Base-by-base conservation (phyloP, 2,888 invertebrate species). In the Philopedon plagiatum region DNA sequence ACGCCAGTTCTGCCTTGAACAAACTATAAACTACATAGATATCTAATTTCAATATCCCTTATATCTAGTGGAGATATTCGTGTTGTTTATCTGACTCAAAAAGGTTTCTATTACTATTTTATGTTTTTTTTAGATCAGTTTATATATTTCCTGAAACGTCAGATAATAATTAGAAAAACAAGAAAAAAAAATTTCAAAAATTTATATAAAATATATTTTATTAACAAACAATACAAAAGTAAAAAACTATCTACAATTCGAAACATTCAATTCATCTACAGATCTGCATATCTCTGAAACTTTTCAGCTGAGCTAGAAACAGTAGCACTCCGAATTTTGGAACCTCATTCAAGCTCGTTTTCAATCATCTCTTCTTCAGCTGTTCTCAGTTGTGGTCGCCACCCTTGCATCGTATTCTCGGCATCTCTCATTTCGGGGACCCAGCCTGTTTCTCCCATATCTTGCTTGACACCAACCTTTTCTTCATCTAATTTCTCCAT, bases 371-470 rank as follows among this genome's bases (percentile, higher is more conserved):
- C 58, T 9, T 46, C 15, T 23, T 64, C 60, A 15, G 46, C 21
- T 13, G 15, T 29, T 57, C 64, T 41, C 70, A 64, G 29, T 7
- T 41, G 9, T 11, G 26, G 9, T 5, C 11, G 19, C 70, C 70
- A 70, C 4, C 69, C 63, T 26, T 44, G 21, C n/a, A 13, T 49
- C 5, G 4, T 8, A 8, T 67, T 32, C 11, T 46, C 68, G 13
- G 64, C 57, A 32, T 62, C 62, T 21, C 58, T 70, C 64, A 60
- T 65, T 11, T 29, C 37, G 7, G n/a, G n/a, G n/a, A n/a, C 37
- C 74, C 74, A 74, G 7, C 62, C 62, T 13, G 19, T 7, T 54
- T 61, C 63, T n/a, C 57, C 67, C 8, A 44, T 37, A 15, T 37
- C 15, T 39, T 49, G 41, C 0, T 5, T 32, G 11, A 61, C 56